Percentiles rank a stretch among this genome's conserved stretches.
Evolutionary conservation across 1,140 invertebrate species (phyloP).

Genomic region (Coelopa frigida): DNA sequence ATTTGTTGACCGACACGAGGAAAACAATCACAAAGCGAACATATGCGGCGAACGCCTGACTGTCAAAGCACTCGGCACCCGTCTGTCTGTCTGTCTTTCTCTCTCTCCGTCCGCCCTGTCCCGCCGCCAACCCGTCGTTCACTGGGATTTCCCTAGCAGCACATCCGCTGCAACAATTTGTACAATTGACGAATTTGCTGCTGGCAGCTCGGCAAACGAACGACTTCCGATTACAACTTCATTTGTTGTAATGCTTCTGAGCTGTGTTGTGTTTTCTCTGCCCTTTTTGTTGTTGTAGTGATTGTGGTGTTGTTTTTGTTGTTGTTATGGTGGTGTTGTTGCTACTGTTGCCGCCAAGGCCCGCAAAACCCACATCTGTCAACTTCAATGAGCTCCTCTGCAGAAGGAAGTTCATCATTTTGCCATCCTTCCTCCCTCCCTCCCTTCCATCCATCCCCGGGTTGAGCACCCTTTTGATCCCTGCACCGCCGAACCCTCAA

Average conservation of each 20-base stretch:
- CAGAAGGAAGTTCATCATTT: constrained; percentile 32
- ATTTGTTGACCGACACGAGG: constrained; percentile 1
- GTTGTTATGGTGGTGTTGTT: constrained; percentile 10
- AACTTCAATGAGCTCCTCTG: constrained; percentile 42
- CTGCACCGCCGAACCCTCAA: too few species aligned
- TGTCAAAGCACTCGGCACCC: constrained; percentile 1
- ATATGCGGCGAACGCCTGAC: constrained; percentile 24
- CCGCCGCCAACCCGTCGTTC: too few species aligned
- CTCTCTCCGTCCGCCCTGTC: too few species aligned
- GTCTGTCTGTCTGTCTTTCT: background rate
- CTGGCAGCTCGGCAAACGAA: constrained; percentile 43
- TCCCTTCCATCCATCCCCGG: background rate
- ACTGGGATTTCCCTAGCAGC: constrained; percentile 34
- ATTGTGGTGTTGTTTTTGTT: background rate
- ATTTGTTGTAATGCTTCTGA: constrained; percentile 42
- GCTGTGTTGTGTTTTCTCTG: background rate
- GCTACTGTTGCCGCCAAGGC: background rate
- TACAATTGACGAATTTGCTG: constrained; percentile 43
- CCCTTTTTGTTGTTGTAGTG: background rate
- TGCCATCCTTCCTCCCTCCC: background rate
- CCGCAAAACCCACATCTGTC: constrained; percentile 35
- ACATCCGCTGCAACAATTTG: constrained; percentile 42
- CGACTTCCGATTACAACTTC: constrained; percentile 46
- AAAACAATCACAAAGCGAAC: constrained; percentile 29
- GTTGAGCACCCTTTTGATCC: constrained; percentile 2